Base-by-base conservation (phyloP, 2,888 invertebrate species). In the Stenchaetothrips biformis region DNA sequence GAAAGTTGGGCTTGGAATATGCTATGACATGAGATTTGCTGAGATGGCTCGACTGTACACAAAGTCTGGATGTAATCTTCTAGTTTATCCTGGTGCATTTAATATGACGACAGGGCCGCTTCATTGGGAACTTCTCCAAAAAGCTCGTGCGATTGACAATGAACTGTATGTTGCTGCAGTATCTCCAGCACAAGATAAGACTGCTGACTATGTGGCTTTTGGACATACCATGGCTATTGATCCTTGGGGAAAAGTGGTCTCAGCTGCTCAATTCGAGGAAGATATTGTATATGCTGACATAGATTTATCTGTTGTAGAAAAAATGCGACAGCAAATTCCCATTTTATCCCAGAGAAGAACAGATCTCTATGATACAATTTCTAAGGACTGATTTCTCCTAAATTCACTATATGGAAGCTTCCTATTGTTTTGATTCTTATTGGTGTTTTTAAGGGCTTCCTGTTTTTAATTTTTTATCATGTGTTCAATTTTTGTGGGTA, bases 81-180 rank as follows among this genome's bases (percentile, higher is more conserved):
- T 98, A 48, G 88, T 98, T 47, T 98, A 97, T 88, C 98, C 98
- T 0, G 97, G 94, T 48, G 97, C 98, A 1, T 98, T 98, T 87
- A 98, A 97, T 87, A 95, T 95, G 94, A 96, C 95, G 1, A 98
- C 98, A 0, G 98, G 98, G 0, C 97, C 97, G 0, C 88, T 92
- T 80, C 98, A 98, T 87, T 99, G 97, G 97, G 94, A 96, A 85
- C 86, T 96, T 7, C 88, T 98, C 25, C 93, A 92, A 81, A 90
- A 94, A 78, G 90, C 92, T 0, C 89, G 98, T 79, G 97, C 98
- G 59, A 89, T 92, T 53, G 98, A 98, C 88, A 94, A 95, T 86
- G 97, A 98, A 88, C 88, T 96, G 78, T 99, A 92, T 88, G 94
- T 97, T 67, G 95, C 93, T 37, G 91, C 93, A 1, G 91, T 95